phyloP scores from a whole-genome alignment of 2,888 invertebrate genomes.

The Hemicrepidius hirtus region DNA sequence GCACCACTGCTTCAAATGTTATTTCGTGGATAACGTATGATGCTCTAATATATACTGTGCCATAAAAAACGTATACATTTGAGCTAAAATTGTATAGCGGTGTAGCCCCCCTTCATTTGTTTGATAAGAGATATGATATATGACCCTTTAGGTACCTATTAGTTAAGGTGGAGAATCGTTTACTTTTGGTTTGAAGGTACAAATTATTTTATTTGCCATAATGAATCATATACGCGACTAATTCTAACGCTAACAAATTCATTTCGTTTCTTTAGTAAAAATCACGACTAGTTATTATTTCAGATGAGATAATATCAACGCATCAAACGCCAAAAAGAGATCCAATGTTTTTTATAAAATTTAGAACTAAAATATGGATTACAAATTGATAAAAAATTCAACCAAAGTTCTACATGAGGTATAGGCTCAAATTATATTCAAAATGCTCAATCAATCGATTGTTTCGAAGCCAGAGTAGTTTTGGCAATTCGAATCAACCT shows the following conservation, averaged over 20 bases:
- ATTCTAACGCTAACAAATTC: no score
- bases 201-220: constrained; percentile 1
- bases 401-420: no score
- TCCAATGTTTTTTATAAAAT: no score
- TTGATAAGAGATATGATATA: constrained; percentile 54
- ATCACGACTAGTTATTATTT: no score
- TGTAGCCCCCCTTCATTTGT: constrained; percentile 33
- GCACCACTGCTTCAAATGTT: constrained; percentile 32
- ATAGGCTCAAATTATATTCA: no score
- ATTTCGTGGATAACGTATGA: constrained; percentile 18
- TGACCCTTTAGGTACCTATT: constrained; percentile 38
- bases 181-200: constrained; percentile 19
- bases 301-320: no score
- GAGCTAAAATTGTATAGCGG: constrained; percentile 34
- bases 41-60: constrained; percentile 4
- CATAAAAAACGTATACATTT: constrained; percentile 37
- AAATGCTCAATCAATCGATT: no score
- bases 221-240: constrained; percentile 1
- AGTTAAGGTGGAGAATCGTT: constrained; percentile 43
- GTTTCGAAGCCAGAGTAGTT: no score
- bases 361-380: no score
- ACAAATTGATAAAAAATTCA: no score
- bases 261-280: neutral
- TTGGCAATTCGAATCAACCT: no score
- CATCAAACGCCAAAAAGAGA: no score